A percentile compares a stretch with the other conserved stretches of the same genome.
These are phyloP conservation scores for Seira ritae DNA, from an alignment of 2,888 invertebrate genomes.

Conservation along the genomic window DNA sequence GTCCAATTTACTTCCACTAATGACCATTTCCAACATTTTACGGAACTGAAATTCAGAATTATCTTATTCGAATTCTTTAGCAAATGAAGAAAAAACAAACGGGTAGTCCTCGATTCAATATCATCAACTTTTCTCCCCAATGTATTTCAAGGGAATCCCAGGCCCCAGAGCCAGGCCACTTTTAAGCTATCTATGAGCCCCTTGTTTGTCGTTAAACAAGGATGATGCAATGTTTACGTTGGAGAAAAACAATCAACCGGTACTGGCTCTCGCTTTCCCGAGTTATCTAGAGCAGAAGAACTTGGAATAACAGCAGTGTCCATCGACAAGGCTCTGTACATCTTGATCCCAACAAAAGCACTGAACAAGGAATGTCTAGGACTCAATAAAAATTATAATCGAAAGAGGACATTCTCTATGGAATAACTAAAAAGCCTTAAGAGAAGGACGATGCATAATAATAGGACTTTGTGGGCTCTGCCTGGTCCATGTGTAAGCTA, in stretches of 20 bases:
- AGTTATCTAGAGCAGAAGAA: no score
- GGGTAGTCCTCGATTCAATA: no score
- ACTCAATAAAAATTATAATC: constrained; percentile 44
- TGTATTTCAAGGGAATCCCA: no score
- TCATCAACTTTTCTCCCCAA: no score
- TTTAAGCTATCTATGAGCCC: no score
- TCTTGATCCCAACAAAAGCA: constrained; percentile 8
- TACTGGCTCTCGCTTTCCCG: constrained; percentile 18
- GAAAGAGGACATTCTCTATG: constrained; percentile 35
- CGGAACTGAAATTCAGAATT: no score
- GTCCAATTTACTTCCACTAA: no score
- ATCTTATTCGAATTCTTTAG: no score
- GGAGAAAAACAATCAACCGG: constrained; percentile 46
- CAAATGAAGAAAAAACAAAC: no score
- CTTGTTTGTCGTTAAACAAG: no score
- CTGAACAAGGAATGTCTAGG: constrained; percentile 35
- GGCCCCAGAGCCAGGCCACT: no score
- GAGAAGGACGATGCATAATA: constrained; percentile 16
- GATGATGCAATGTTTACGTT: constrained; percentile 4
- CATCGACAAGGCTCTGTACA: background rate
- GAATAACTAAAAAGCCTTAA: constrained; percentile 27
- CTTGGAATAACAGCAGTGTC: background rate
- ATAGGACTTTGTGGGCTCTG: background rate
- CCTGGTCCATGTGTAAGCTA: background rate
- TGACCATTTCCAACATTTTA: no score